Percentiles rank a stretch among this genome's conserved stretches.
Conservation (phyloP, 2,797 vertebrate species). For the Etheostoma nigrum region DNA sequence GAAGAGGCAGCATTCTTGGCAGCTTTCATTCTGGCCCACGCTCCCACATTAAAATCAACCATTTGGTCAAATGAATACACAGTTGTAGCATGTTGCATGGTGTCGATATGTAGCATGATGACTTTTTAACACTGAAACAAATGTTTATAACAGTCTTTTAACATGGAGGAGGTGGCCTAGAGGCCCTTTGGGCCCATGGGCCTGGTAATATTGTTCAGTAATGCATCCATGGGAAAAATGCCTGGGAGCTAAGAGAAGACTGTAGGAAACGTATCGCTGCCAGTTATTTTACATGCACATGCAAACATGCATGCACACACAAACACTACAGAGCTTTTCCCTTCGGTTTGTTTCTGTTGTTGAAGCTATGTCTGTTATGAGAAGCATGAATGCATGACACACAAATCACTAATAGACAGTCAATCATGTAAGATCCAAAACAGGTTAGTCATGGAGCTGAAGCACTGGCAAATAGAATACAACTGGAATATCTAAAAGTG, state of each 20-base stretch:
- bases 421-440: background rate
- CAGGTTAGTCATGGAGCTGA: conserved; percentile 16
- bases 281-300: conserved; percentile 29
- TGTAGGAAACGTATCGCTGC: conserved; percentile 6
- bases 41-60: conserved; percentile 23
- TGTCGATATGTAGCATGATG: background rate
- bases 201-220: conserved; percentile 14
- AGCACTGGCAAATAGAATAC: background rate
- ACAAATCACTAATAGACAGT: conserved; percentile 11
- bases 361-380: background rate
- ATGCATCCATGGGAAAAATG: conserved; percentile 34
- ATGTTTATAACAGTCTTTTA: background rate
- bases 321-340: conserved; percentile 1
- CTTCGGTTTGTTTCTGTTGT: background rate
- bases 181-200: conserved; percentile 5
- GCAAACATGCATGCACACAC: conserved; percentile 17
- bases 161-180: background rate
- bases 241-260: conserved; percentile 2
- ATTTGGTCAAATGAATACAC: conserved; percentile 28
- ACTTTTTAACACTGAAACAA: conserved; percentile 18
- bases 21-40: conserved; percentile 41
- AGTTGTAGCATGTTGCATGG: background rate
- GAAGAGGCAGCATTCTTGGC: conserved; percentile 59
- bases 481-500: conserved; percentile 3
- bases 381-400: conserved; percentile 18